Evolutionary conservation across 1,140 invertebrate species (phyloP), one percentile per base, ranked within the genome.

Genomic region (Chymomyza costata): DNA sequence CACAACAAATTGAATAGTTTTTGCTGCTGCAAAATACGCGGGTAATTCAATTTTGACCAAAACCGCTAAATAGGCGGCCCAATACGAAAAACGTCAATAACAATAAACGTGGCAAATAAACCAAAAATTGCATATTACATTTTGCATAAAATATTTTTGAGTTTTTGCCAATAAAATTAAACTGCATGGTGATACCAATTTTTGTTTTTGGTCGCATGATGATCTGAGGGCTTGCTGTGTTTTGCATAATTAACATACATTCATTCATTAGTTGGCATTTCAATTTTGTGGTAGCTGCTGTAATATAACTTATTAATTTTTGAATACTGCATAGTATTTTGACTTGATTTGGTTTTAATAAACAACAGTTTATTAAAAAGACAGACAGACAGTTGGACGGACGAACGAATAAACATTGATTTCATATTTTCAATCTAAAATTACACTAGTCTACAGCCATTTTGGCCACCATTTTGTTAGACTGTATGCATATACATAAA

Each of bases 191-290:
- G 34, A 44, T 35, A 5, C 34, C 47, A 31, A 49, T 32, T 19
- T 25, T 40, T 17, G 39, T 21, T 41, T 51, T 30, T 31, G 3
- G 17, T 14, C 3, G 14, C 14, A 15, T 1, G 28, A 46, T 46
- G 30, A n/a, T n/a, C n/a, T n/a, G n/a, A n/a, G 40, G 14, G 32
- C 40, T 31, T 48, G 25, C 21, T 5, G 3, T 25, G 19, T 61
- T 56, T 78, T 71, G 63, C 62, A 59, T 71, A 71, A 78, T 78
- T 71, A 78, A 76, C 66, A 59, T 40, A 47, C 57, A n/a, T n/a
- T n/a, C 50, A 50, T 56, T 76, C 58, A 59, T 70, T 66, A 78
- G 71, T 62, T 62, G 45, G 48, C 56, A 70, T 62, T 61, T 62
- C 25, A 56, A 38, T 46, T 39, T 54, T 11, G 7, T 16, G 25